A percentile compares a stretch with the other conserved stretches of the same genome.
phyloP scores from a whole-genome alignment of 2,113 vertebrate species.

The Lepus americanus region DNA sequence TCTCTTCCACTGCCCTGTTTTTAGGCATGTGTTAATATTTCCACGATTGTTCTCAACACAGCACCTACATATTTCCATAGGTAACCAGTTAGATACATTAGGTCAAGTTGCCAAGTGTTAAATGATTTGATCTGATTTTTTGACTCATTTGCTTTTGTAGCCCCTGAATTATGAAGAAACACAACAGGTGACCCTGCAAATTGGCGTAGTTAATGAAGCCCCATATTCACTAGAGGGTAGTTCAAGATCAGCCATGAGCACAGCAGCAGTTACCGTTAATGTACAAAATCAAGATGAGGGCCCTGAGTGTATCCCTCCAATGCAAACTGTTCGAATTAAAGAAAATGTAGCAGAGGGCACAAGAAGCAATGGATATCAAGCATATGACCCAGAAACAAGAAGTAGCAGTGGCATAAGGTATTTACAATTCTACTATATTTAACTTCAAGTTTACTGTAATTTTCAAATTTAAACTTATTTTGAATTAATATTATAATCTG shows the following conservation, averaged over 20 bases:
- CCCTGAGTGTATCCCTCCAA: constrained; percentile 89
- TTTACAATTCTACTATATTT: background rate
- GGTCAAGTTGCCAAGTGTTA: background rate
- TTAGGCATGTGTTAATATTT: background rate
- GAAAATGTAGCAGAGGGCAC: constrained; percentile 89
- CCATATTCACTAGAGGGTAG: constrained; percentile 80
- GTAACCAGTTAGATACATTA: background rate
- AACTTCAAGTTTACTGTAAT: background rate
- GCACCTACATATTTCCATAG: background rate
- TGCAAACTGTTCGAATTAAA: constrained; percentile 84
- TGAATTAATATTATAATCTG: background rate
- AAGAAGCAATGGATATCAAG: constrained; percentile 84
- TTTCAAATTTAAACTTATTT: constrained; percentile 11
- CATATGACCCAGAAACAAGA: constrained; percentile 92
- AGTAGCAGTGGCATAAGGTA: constrained; percentile 92
- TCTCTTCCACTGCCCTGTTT: background rate
- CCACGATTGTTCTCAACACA: background rate
- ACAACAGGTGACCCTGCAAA: constrained; percentile 86
- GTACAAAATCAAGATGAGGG: constrained; percentile 92
- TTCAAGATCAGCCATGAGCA: constrained; percentile 79
- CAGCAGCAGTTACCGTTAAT: constrained; percentile 85
- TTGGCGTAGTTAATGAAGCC: constrained; percentile 90
- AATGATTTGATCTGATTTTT: constrained; percentile 14
- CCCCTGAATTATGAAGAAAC: constrained; percentile 90
- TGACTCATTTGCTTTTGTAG: constrained; percentile 83